Evolutionary conservation across 2,797 vertebrate genomes (phyloP), one percentile per base, ranked within the genome.

Genomic region (Crax fasciolata): DNA sequence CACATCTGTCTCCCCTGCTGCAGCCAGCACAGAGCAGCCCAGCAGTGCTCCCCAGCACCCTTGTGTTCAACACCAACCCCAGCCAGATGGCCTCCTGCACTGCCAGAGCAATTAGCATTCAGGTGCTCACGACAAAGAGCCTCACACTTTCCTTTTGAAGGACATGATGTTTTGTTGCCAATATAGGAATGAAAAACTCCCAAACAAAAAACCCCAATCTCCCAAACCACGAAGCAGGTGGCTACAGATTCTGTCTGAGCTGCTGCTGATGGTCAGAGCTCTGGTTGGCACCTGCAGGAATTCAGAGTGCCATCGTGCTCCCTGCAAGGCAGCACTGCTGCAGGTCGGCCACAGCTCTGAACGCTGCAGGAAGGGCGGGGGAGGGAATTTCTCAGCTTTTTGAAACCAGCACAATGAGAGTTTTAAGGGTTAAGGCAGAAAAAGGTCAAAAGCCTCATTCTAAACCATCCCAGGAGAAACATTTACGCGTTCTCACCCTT

Each of bases 371-470:
- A 79, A 71, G 25, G 90, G 84, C 63, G 39, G 32, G 67, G 55
- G 38, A 75, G 1, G 74, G 38, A 87, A 55, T 39, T 21, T 59
- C 30, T 74, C 63, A 75, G 11, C 43, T 82, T 86, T 78, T 30
- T 73, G 54, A 70, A 91, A 86, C 32, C 59, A 44, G 72, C 30
- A 82, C 16, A 27, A 38, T 21, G 23, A 32, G 54, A 74, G 17
- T 52, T 93, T 84, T 51, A 97, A 93, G 87, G 62, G 71, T 87
- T 88, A 92, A 96, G 44, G 44, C 44, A 84, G 90, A 83, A 94
- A 96, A 96, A 92, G 8, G 82, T 8, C 77, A 81, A 94, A 95
- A 28, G 7, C 39, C 18, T 72, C 81, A 55, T 82, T 35, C 73
- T 63, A 76, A 89, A 67, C 52, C 71, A 79, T 72, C 91, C 87